Percentiles rank a stretch among this genome's conserved stretches.
These are phyloP conservation scores for Lysandra bellargus DNA, from an alignment of 2,888 invertebrate genomes.

Conservation along the genomic window DNA sequence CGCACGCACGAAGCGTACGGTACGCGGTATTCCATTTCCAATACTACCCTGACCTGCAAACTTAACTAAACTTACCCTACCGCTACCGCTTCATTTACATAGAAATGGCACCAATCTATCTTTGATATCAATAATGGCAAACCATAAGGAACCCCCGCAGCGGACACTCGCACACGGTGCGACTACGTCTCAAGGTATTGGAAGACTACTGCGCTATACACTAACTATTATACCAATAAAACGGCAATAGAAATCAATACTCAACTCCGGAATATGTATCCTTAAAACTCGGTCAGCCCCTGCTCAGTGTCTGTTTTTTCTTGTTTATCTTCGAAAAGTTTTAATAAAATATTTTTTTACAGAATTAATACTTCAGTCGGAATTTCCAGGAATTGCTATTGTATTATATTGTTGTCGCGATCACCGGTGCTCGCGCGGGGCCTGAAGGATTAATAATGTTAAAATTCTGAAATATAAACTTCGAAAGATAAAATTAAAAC, in stretches of 20 bases:
- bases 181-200: constrained; percentile 70
- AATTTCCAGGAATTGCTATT: no score
- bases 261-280: constrained; percentile 16
- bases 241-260: constrained; percentile 27
- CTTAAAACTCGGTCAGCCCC: not conserved
- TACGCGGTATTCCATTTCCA: constrained; percentile 70
- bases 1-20: constrained; percentile 48
- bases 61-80: constrained; percentile 78
- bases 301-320: not conserved
- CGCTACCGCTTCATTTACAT: constrained; percentile 76
- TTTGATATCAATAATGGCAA: constrained; percentile 81
- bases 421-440: no score
- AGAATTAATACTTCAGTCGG: not conserved
- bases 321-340: not conserved
- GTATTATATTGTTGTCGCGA: no score
- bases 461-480: constrained; percentile 10
- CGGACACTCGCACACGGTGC: constrained; percentile 61
- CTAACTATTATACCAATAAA: constrained; percentile 70
- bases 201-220: constrained; percentile 79
- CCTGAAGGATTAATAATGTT: no score
- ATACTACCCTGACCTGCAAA: constrained; percentile 78
- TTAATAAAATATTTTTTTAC: not conserved
- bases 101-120: constrained; percentile 81
- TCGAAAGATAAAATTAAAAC: constrained; percentile 1
- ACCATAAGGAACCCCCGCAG: constrained; percentile 77